Evolutionary conservation across 2,888 invertebrate genomes (phyloP).

Genomic region (Apodemia zela): DNA sequence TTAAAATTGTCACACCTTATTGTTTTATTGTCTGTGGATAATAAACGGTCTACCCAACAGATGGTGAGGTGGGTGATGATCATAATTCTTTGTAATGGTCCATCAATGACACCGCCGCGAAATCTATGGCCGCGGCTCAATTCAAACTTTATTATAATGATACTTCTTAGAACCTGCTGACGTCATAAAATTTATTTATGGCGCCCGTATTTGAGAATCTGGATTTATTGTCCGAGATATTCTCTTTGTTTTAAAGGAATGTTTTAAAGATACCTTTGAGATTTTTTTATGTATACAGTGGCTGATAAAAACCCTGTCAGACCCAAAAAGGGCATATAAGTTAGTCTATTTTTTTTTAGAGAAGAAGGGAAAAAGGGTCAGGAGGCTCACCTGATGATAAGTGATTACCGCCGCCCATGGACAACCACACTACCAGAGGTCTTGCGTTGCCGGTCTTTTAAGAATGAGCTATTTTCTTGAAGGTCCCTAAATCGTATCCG

Average conservation of each 20-base stretch:
- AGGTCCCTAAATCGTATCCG: too few relatives aligned
- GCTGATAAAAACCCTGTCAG: too few relatives aligned
- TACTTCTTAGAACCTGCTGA: conserved; percentile 24
- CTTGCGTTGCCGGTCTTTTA: too few relatives aligned
- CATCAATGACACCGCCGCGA: conserved; percentile 27
- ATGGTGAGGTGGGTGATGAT: conserved; percentile 39
- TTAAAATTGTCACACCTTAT: conserved; percentile 39
- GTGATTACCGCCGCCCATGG: too few relatives aligned
- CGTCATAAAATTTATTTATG: conserved; percentile 24
- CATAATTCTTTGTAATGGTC: conserved; percentile 43
- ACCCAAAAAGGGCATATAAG: too few relatives aligned
- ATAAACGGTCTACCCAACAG: conserved; percentile 45
- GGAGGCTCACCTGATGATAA: too few relatives aligned
- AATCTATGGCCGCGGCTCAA: conserved; percentile 30
- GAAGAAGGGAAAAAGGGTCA: too few relatives aligned
- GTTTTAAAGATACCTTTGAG: not conserved
- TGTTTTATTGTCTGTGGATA: conserved; percentile 52
- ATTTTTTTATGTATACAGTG: too few relatives aligned
- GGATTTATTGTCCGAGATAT: conserved; percentile 13
- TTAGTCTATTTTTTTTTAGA: too few relatives aligned
- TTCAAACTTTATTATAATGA: conserved; percentile 24
- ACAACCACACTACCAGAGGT: too few relatives aligned
- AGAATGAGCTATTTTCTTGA: too few relatives aligned
- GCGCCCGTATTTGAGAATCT: conserved; percentile 4
- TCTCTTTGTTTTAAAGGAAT: conserved; percentile 5